Evolutionary conservation across 1,140 invertebrate genomes (phyloP).

Genomic region (Tribolium madens): DNA sequence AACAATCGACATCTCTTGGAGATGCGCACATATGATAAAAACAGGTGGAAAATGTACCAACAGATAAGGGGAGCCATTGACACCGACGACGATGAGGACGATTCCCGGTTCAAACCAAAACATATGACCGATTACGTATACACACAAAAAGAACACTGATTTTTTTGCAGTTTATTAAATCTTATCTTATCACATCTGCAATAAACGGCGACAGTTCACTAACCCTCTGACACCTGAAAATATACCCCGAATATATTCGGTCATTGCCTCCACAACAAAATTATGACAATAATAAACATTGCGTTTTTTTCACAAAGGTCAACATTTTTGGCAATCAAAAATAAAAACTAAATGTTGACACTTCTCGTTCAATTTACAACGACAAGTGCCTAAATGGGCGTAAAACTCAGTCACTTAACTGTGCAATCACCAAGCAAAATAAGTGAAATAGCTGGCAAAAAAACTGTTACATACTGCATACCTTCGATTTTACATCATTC

Average conservation of each 20-base stretch:
- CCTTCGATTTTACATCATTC: background rate
- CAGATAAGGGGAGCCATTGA: slow-evolving; percentile 16
- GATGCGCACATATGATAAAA: slow-evolving; percentile 25
- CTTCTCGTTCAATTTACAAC: background rate
- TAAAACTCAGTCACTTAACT: slow-evolving; percentile 3
- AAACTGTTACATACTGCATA: background rate
- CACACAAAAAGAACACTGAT: background rate
- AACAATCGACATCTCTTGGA: slow-evolving; percentile 22
- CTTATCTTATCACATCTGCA: slow-evolving; percentile 14
- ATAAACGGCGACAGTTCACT: slow-evolving; percentile 7
- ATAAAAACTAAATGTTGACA: background rate
- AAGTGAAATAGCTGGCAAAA: background rate
- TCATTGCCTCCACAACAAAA: slow-evolving; percentile 22
- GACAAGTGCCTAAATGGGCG: slow-evolving; percentile 20
- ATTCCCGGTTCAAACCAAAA: background rate
- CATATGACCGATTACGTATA: slow-evolving; percentile 21
- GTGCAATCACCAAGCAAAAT: background rate
- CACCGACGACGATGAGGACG: background rate
- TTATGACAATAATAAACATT: background rate
- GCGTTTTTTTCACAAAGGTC: background rate
- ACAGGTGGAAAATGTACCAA: slow-evolving; percentile 21
- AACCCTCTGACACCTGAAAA: slow-evolving; percentile 10
- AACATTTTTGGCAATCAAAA: slow-evolving; percentile 4
- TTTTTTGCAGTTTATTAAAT: background rate
- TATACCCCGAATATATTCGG: background rate